These are phyloP conservation scores for Cacatua alba DNA, from an alignment of 2,113 vertebrate species.

Conservation along the genomic window DNA sequence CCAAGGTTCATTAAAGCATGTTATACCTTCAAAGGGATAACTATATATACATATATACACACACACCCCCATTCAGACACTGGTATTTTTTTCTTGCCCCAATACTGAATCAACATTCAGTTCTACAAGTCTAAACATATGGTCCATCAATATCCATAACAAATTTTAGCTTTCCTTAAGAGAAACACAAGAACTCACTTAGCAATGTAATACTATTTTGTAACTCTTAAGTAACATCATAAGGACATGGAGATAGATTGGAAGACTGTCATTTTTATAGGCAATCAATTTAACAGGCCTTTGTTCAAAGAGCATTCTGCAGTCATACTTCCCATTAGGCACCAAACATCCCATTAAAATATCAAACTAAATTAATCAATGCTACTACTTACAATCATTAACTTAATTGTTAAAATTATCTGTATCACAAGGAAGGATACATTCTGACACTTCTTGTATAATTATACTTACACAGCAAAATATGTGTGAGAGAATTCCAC, in stretches of 20 bases:
- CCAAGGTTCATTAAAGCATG: conserved; percentile 75
- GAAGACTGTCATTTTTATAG: conserved; percentile 40
- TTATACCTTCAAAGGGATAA: background rate
- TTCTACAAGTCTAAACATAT: background rate
- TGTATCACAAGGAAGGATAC: background rate
- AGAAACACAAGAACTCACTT: background rate
- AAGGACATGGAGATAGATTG: conserved; percentile 38
- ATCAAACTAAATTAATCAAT: conserved; percentile 24
- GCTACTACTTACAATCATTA: background rate
- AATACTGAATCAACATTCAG: background rate
- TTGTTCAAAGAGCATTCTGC: background rate
- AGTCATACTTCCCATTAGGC: background rate
- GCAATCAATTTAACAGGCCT: conserved; percentile 48
- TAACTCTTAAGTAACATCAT: conserved; percentile 23
- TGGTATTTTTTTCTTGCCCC: background rate
- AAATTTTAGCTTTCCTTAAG: conserved; percentile 4
- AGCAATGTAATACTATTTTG: background rate
- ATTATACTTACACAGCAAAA: background rate
- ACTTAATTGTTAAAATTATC: background rate
- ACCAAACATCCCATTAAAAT: background rate
- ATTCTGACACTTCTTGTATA: background rate
- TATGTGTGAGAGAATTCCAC: background rate
- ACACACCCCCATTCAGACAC: background rate
- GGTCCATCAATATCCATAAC: background rate
- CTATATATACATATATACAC: background rate